Percentiles rank a stretch among this genome's conserved stretches.
Conservation (phyloP, 2,888 invertebrate genomes). For the Limnephilus rhombicus region DNA sequence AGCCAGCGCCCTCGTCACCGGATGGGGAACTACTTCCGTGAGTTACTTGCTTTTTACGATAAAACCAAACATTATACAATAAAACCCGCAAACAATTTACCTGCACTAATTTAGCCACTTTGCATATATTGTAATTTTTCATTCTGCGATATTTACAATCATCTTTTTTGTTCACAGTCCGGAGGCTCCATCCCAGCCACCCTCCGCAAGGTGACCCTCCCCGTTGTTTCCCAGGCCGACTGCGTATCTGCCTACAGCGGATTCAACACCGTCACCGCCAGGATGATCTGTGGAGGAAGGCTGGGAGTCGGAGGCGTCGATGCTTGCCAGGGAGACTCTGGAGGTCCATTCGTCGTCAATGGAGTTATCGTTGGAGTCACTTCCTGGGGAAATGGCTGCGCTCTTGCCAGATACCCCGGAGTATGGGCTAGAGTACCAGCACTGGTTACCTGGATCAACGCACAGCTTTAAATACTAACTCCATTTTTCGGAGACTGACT, state of each 20-base stretch:
- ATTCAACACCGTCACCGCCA: conserved; percentile 70
- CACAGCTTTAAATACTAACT: neutral
- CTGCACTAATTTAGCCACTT: too few relatives aligned
- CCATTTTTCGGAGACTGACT: too few relatives aligned
- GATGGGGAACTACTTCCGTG: conserved; percentile 52
- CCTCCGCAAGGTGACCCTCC: conserved; percentile 73
- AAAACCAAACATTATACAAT: too few relatives aligned
- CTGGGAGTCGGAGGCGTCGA: conserved; percentile 71
- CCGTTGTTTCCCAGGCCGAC: conserved; percentile 71
- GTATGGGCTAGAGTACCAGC: conserved; percentile 77
- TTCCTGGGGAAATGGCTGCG: conserved; percentile 80
- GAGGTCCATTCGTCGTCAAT: conserved; percentile 76
- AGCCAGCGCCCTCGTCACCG: conserved; percentile 52
- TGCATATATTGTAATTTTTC: too few relatives aligned
- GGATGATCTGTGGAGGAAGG: conserved; percentile 75
- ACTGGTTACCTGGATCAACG: conserved; percentile 71
- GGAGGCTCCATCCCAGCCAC: conserved; percentile 71
- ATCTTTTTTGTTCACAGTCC: conserved; percentile 67
- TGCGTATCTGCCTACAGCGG: conserved; percentile 73
- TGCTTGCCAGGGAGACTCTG: conserved; percentile 79
- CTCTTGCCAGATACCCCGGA: conserved; percentile 76
- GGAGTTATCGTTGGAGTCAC: conserved; percentile 76
- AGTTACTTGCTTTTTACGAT: neutral
- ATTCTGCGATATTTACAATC: too few relatives aligned
- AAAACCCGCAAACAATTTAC: too few relatives aligned